These are phyloP conservation scores for Lordiphosa mommai DNA, from an alignment of 1,140 invertebrate genomes.

Conservation along the genomic window DNA sequence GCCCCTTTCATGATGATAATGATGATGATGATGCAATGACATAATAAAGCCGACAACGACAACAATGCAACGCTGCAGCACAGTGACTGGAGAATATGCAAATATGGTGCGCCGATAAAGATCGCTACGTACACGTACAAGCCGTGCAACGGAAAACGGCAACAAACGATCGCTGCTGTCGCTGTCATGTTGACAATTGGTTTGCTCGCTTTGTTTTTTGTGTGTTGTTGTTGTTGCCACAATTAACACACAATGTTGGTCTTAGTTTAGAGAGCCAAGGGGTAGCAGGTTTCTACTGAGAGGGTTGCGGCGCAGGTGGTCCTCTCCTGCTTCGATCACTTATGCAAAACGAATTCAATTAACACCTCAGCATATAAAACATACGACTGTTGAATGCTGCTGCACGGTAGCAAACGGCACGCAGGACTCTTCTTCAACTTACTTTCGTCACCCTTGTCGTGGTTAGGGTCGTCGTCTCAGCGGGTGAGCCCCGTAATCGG, in stretches of 20 bases:
- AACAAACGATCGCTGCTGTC: constrained; percentile 36
- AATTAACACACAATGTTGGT: constrained; percentile 68
- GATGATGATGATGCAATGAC: constrained; percentile 65
- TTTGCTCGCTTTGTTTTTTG: constrained; percentile 55
- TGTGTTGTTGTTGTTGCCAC: constrained; percentile 58
- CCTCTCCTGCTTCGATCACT: constrained; percentile 37
- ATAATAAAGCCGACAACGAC: constrained; percentile 68
- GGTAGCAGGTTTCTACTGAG: background rate
- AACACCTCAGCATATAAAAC: constrained; percentile 69
- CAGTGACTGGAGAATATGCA: constrained; percentile 60
- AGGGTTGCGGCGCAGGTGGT: constrained; percentile 56
- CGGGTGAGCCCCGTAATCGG: constrained; percentile 54
- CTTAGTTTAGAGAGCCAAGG: constrained; percentile 8
- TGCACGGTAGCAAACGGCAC: constrained; percentile 46
- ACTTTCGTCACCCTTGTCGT: constrained; percentile 56
- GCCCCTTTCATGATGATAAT: constrained; percentile 25
- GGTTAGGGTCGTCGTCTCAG: constrained; percentile 22
- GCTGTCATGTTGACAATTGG: constrained; percentile 76
- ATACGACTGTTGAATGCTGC: constrained; percentile 32
- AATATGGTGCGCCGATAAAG: constrained; percentile 64
- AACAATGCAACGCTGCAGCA: constrained; percentile 33
- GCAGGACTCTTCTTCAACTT: constrained; percentile 36
- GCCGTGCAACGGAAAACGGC: constrained; percentile 48
- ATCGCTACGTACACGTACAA: too few relatives aligned
- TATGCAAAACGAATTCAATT: constrained; percentile 80